Evolutionary conservation across 2,888 invertebrate species (phyloP).

Genomic region (Andrena bucephala): DNA sequence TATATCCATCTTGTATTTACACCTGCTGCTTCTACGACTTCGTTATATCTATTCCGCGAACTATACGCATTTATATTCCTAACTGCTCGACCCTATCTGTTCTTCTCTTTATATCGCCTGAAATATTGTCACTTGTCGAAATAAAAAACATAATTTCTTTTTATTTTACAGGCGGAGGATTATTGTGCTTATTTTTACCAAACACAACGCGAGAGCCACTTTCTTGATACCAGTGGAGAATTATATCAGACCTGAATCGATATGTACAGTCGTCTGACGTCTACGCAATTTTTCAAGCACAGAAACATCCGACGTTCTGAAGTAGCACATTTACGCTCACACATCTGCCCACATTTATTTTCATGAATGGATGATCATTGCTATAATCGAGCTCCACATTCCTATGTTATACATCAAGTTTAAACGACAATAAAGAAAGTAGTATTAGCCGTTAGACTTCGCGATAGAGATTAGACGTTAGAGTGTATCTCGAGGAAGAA

Average conservation of each 20-base stretch:
- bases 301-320: conserved; percentile 28
- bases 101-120: not conserved
- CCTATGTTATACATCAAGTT: conserved; percentile 48
- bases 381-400: conserved; percentile 40
- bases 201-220: conserved; percentile 94
- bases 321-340: conserved; percentile 18
- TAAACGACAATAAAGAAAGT: conserved; percentile 32
- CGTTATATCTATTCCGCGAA: no score
- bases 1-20: no score
- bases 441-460: conserved; percentile 39
- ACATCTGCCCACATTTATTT: conserved; percentile 40
- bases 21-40: no score
- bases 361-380: conserved; percentile 36
- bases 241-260: conserved; percentile 53
- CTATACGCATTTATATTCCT: no score
- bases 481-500: not conserved
- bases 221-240: conserved; percentile 83
- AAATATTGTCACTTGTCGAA: not conserved
- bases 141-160: conserved; percentile 1
- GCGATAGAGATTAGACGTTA: conserved; percentile 24
- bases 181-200: conserved; percentile 94
- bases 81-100: no score
- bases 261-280: conserved; percentile 73
- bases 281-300: conserved; percentile 63
- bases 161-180: conserved; percentile 89